These are phyloP conservation scores for Nixonia krombeini DNA, from an alignment of 1,140 invertebrate genomes.

Conservation along the genomic window DNA sequence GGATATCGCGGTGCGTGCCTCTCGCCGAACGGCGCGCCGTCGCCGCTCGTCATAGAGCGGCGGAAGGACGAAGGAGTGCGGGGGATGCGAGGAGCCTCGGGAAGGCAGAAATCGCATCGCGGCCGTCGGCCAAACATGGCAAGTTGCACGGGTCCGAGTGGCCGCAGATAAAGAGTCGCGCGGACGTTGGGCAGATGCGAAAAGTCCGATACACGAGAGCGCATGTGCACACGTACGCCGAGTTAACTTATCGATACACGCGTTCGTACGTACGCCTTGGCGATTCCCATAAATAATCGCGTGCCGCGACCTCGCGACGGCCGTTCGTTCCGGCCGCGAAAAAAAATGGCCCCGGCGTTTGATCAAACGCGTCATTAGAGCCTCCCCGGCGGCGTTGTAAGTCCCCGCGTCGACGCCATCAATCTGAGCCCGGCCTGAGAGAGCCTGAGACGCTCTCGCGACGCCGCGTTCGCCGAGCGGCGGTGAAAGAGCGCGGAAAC, in stretches of 20 bases:
- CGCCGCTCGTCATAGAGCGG: conserved; percentile 5
- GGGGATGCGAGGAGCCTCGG: conserved; percentile 2
- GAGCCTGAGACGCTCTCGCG: too few relatives aligned
- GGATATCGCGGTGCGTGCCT: too few relatives aligned
- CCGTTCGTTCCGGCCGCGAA: conserved; percentile 14
- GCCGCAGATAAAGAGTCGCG: conserved; percentile 31
- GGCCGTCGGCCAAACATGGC: conserved; percentile 54
- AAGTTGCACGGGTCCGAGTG: conserved; percentile 44
- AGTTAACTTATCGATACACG: conserved; percentile 27
- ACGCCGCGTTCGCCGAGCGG: too few relatives aligned
- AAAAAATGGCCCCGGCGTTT: conserved; percentile 1
- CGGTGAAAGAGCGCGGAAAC: too few relatives aligned
- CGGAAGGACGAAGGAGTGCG: conserved; percentile 7
- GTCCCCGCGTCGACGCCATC: not conserved
- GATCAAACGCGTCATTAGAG: not conserved
- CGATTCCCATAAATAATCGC: conserved; percentile 32
- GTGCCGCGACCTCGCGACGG: not conserved
- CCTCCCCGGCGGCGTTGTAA: not conserved
- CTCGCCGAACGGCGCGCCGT: too few relatives aligned
- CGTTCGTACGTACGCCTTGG: conserved; percentile 18
- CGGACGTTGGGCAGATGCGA: conserved; percentile 50
- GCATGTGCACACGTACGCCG: conserved; percentile 11
- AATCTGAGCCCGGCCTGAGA: too few relatives aligned
- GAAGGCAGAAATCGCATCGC: conserved; percentile 21
- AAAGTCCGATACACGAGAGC: conserved; percentile 42